Base-by-base conservation (phyloP, 2,888 invertebrate genomes). In the Scaptomyza tumidula region DNA sequence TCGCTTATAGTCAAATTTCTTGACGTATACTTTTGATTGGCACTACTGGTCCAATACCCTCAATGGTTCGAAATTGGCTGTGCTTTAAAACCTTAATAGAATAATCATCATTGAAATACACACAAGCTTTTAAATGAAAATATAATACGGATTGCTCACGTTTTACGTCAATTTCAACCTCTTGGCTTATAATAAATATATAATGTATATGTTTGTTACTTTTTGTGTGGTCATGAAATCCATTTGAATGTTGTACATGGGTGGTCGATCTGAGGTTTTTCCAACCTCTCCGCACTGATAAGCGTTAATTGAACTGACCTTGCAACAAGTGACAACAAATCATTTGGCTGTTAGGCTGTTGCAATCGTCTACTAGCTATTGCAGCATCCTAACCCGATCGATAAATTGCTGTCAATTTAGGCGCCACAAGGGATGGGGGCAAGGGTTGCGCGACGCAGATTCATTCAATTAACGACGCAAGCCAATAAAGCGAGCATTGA, bases 401-500 rank as follows among this genome's bases (percentile, higher is more conserved):
- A 27, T 48, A 78, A 84, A 84, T 84, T 88, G 78, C 75, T 72
- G 69, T 69, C 83, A 82, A 85, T 83, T 79, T 48, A 62, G 65
- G 57, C 49, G 64, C 56, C 58, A 50, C 64, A 43, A 31, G 46
- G 29, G 45, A 39, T 43, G 7, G 44, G 44, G 13, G 24, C 3
- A 43, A 11, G 43, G 37, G 44, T 24, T 13, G 6, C 9, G 11
- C 13, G 13, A 46, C 19, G 59, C 16, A 37, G 54, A 50, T 70
- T 88, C 77, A 78, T 78, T 84, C 71, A 86, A 86, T 88, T 84
- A 84, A 80, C 55, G 50, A 67, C 48, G 59, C 63, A 59, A 57
- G 71, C 54, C 82, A 88, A 84, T 86, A 80, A 83, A 86, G 83
- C 75, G 69, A 71, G 62, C 74, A 46, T 75, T 82, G 70, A 59